Evolutionary conservation across 2,797 vertebrate genomes (phyloP).

Genomic region (Scleropages formosus): DNA sequence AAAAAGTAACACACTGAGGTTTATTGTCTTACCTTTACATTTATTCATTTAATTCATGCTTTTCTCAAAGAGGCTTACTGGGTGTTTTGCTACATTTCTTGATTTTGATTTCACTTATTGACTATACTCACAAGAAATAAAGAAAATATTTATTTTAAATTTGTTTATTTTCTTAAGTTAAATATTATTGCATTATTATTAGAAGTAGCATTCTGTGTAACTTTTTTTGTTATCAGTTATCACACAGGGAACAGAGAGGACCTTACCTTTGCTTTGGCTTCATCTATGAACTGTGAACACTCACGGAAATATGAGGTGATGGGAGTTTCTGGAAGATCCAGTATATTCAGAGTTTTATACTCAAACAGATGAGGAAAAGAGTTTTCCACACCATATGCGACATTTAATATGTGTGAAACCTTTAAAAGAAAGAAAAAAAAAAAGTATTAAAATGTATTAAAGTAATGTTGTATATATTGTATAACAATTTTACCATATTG

Average conservation of each 20-base stretch:
- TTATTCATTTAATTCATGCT: neutral
- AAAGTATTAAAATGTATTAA: neutral
- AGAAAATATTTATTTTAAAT: too few species aligned
- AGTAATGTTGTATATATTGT: neutral
- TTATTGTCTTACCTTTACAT: neutral
- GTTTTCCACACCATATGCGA: slow-evolving; percentile 90
- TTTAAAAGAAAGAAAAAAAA: slow-evolving; percentile 50
- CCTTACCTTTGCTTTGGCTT: slow-evolving; percentile 78
- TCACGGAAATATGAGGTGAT: slow-evolving; percentile 82
- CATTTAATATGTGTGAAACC: slow-evolving; percentile 93
- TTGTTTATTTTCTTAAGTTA: too few species aligned
- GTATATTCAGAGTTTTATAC: slow-evolving; percentile 84
- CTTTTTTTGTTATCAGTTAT: too few species aligned
- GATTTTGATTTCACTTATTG: too few species aligned
- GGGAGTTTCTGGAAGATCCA: slow-evolving; percentile 85
- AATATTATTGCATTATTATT: too few species aligned
- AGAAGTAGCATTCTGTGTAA: too few species aligned
- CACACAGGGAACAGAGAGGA: too few species aligned
- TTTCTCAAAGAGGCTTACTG: too few species aligned
- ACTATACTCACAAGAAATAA: too few species aligned
- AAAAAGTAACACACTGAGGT: neutral
- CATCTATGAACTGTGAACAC: slow-evolving; percentile 87
- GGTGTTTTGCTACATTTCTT: too few species aligned
- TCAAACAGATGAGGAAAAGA: slow-evolving; percentile 80
- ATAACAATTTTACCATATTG: neutral